These are phyloP conservation scores for Holothuria glaberrima DNA, from an alignment of 35 echinoderm and acorn worm species.

Conservation along the genomic window DNA sequence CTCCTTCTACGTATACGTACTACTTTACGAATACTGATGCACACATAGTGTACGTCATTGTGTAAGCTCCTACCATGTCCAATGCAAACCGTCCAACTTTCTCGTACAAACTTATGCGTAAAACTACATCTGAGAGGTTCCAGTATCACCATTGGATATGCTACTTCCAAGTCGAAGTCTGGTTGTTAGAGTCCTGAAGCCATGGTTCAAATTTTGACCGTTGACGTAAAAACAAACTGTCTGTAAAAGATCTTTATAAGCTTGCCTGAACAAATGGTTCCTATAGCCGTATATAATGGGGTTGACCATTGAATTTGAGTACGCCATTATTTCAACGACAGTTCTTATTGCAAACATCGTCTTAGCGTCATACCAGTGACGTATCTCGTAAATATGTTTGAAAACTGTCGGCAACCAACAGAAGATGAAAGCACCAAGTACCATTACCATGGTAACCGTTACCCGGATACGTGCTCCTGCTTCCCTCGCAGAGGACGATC, in stretches of 20 bases:
- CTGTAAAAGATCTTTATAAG: conserved; percentile 24
- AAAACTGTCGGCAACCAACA: conserved; percentile 37
- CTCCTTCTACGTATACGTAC: too few relatives aligned
- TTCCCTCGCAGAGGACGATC: background rate
- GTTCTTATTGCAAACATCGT: conserved; percentile 34
- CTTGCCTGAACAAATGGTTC: conserved; percentile 45
- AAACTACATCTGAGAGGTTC: too few relatives aligned
- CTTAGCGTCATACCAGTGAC: background rate
- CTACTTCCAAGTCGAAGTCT: background rate
- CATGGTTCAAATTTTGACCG: background rate
- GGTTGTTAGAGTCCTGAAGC: background rate
- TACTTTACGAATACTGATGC: too few relatives aligned
- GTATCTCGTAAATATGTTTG: conserved; percentile 47
- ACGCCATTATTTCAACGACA: conserved; percentile 42
- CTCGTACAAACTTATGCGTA: too few relatives aligned
- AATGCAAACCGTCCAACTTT: too few relatives aligned
- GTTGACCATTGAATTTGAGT: conserved; percentile 50
- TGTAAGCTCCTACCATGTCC: too few relatives aligned
- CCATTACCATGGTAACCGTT: conserved; percentile 48
- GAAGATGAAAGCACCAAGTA: conserved; percentile 45
- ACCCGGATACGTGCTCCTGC: conserved; percentile 23
- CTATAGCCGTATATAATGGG: conserved; percentile 54
- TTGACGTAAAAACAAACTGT: background rate
- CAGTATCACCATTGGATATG: too few relatives aligned
- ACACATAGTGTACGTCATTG: too few relatives aligned